These are phyloP conservation scores for Drosophila kokeensis DNA, from an alignment of 2,888 invertebrate genomes.

Conservation along the genomic window DNA sequence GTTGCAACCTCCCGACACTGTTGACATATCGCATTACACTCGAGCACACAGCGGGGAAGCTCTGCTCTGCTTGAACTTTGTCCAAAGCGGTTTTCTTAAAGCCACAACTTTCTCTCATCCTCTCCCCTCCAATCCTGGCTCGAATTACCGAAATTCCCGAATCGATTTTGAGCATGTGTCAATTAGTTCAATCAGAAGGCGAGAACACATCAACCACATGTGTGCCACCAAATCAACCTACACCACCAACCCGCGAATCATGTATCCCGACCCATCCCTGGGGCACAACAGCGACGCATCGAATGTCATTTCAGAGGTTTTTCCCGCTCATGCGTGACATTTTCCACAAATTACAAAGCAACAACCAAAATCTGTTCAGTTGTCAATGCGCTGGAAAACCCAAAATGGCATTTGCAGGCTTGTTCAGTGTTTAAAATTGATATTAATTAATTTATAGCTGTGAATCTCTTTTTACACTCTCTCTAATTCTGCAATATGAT, in stretches of 20 bases:
- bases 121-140: slow-evolving; percentile 23
- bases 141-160: slow-evolving; percentile 54
- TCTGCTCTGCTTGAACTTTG: slow-evolving; percentile 31
- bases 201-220: slow-evolving; percentile 66
- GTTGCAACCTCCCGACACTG: slow-evolving; percentile 60
- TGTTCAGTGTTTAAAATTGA: slow-evolving; percentile 34
- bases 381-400: slow-evolving; percentile 12
- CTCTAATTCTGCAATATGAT: slow-evolving; percentile 21
- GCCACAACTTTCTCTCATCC: slow-evolving; percentile 12
- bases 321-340: slow-evolving; percentile 26
- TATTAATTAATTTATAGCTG: slow-evolving; percentile 55
- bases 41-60: slow-evolving; percentile 13
- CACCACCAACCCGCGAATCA: slow-evolving; percentile 10
- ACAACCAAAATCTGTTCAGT: slow-evolving; percentile 33
- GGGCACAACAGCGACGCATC: slow-evolving; percentile 23
- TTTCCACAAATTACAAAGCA: slow-evolving; percentile 29
- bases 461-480: neutral
- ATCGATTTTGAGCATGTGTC: slow-evolving; percentile 64
- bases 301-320: slow-evolving; percentile 46
- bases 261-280: slow-evolving; percentile 27
- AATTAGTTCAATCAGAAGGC: slow-evolving; percentile 77
- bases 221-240: slow-evolving; percentile 44
- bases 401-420: slow-evolving; percentile 4
- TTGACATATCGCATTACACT: slow-evolving; percentile 82
- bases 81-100: slow-evolving; percentile 20